Evolutionary conservation across 2,113 vertebrate species (phyloP).

Genomic region (Anser cygnoides): DNA sequence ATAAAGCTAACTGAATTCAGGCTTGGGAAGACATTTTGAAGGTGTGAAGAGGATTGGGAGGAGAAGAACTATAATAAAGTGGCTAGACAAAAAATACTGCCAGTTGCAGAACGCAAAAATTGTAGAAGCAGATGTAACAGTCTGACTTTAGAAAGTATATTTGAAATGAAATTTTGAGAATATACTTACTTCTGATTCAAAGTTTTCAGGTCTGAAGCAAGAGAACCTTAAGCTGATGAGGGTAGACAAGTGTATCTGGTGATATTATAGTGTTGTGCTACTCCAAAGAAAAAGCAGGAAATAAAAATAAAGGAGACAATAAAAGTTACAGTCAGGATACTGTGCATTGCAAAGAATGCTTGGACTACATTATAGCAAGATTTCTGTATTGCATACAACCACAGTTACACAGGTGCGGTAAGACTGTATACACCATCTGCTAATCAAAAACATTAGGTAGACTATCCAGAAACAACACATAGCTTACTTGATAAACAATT

Average conservation of each 20-base stretch:
- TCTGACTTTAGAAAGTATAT: background rate
- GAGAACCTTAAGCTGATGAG: background rate
- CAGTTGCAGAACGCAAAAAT: background rate
- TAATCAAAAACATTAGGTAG: background rate
- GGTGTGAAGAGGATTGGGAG: background rate
- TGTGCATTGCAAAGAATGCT: background rate
- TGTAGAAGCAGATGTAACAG: background rate
- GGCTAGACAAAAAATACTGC: background rate
- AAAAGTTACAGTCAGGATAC: background rate
- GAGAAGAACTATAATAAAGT: background rate
- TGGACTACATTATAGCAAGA: background rate
- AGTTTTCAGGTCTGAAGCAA: background rate
- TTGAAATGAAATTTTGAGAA: background rate
- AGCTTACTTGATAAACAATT: background rate
- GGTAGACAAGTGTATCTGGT: background rate
- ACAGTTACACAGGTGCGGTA: background rate
- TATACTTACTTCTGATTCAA: background rate
- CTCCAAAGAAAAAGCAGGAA: background rate
- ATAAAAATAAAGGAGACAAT: background rate
- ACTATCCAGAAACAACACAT: background rate
- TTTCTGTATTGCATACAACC: background rate
- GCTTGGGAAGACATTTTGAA: background rate
- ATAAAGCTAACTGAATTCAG: slow-evolving; percentile 22
- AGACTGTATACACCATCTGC: too few relatives aligned
- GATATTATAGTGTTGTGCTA: background rate